These are phyloP conservation scores for Drosophila testacea DNA, from an alignment of 2,888 invertebrate genomes.

Conservation along the genomic window DNA sequence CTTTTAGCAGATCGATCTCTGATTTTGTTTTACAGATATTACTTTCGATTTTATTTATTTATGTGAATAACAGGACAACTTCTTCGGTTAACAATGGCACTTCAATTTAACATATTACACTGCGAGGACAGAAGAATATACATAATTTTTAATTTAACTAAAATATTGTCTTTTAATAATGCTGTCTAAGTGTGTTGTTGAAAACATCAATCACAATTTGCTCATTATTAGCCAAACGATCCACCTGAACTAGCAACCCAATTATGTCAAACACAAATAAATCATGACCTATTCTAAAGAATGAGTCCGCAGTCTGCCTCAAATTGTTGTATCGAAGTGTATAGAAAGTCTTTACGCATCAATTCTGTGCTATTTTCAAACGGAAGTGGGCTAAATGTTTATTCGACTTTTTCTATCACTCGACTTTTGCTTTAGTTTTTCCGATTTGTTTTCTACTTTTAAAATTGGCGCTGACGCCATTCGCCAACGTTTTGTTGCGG, in stretches of 20 bases:
- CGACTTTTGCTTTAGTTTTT: conserved; percentile 22
- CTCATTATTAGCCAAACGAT: conserved; percentile 34
- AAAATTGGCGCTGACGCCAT: conserved; percentile 81
- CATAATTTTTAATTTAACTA: not conserved
- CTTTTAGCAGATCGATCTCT: conserved; percentile 24
- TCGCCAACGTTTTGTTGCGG: conserved; percentile 25
- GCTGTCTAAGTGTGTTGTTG: conserved; percentile 5
- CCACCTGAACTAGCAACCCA: conserved; percentile 68
- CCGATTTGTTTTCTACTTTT: conserved; percentile 43
- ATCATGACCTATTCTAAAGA: conserved; percentile 75
- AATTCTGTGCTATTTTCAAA: conserved; percentile 56
- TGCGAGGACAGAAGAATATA: conserved; percentile 35
- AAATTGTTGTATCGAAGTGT: conserved; percentile 29
- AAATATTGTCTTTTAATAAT: not conserved
- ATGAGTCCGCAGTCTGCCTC: conserved; percentile 29
- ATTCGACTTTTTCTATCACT: conserved; percentile 54
- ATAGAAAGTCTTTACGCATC: conserved; percentile 16
- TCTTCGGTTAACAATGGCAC: conserved; percentile 34
- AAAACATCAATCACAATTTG: conserved; percentile 41
- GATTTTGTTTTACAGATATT: conserved; percentile 1
- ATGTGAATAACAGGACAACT: conserved; percentile 9
- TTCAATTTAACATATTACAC: conserved; percentile 72
- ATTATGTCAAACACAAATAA: conserved; percentile 72
- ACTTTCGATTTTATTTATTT: conserved; percentile 19
- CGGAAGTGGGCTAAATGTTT: conserved; percentile 74